A percentile compares a stretch with the other conserved stretches of the same genome.
These are phyloP conservation scores for Lasiommata megera DNA, from an alignment of 2,888 invertebrate species.

Conservation along the genomic window DNA sequence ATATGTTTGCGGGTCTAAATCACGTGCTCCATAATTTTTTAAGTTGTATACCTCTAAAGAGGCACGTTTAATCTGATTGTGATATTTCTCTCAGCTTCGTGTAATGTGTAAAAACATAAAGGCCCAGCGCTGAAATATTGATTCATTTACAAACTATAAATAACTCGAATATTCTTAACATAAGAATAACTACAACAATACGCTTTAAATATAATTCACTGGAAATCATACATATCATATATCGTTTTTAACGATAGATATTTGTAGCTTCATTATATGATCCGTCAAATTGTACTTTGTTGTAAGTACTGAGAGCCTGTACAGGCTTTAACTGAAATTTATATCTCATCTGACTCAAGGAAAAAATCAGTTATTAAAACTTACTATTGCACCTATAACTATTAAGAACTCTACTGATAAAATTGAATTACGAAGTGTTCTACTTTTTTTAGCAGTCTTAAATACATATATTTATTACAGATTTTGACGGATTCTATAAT, in stretches of 20 bases:
- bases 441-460: neutral
- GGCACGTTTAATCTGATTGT: no score
- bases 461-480: neutral
- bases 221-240: constrained; percentile 43
- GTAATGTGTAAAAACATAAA: neutral
- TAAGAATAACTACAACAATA: constrained; percentile 74
- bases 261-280: neutral
- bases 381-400: neutral
- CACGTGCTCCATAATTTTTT: no score
- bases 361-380: neutral
- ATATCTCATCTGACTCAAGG: neutral
- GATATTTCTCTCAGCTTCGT: no score
- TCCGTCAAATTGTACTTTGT: neutral
- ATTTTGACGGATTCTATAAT: constrained; percentile 21
- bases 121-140: constrained; percentile 42
- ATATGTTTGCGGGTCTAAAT: no score
- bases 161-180: constrained; percentile 73
- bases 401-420: neutral
- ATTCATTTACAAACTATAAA: constrained; percentile 44
- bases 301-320: neutral
- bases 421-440: no score
- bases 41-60: no score
- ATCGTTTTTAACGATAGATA: constrained; percentile 18
- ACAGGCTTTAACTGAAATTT: no score
- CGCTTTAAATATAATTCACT: constrained; percentile 47